Conservation (phyloP, 2,113 vertebrate species). For the Bolborhynchus lineola region DNA sequence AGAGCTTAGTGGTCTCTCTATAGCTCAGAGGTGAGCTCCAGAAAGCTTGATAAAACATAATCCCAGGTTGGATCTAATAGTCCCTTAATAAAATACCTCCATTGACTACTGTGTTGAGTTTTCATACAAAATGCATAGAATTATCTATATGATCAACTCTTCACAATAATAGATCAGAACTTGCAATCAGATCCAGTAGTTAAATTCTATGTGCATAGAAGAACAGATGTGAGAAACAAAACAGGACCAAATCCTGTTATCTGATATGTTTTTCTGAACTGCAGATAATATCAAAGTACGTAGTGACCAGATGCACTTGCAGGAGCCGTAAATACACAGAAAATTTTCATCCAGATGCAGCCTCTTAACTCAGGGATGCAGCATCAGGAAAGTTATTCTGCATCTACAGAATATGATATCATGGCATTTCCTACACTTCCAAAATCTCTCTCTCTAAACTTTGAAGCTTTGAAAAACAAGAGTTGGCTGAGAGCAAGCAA, state of each 20-base stretch:
- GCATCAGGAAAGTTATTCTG: neutral
- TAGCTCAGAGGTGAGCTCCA: neutral
- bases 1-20: neutral
- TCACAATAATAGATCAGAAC: neutral
- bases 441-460: neutral
- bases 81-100: neutral
- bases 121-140: neutral
- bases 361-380: neutral
- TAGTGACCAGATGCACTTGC: neutral
- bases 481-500: neutral
- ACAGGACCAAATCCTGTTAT: neutral
- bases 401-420: neutral
- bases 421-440: neutral
- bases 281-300: neutral
- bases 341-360: neutral
- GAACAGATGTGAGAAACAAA: neutral
- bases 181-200: neutral
- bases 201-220: neutral
- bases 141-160: neutral
- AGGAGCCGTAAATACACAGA: neutral
- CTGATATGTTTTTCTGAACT: neutral
- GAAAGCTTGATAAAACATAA: neutral
- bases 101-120: neutral
- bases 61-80: neutral
- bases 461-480: neutral